Base-by-base conservation (phyloP, 1,140 invertebrate species). In the Nasonia longicornis region DNA sequence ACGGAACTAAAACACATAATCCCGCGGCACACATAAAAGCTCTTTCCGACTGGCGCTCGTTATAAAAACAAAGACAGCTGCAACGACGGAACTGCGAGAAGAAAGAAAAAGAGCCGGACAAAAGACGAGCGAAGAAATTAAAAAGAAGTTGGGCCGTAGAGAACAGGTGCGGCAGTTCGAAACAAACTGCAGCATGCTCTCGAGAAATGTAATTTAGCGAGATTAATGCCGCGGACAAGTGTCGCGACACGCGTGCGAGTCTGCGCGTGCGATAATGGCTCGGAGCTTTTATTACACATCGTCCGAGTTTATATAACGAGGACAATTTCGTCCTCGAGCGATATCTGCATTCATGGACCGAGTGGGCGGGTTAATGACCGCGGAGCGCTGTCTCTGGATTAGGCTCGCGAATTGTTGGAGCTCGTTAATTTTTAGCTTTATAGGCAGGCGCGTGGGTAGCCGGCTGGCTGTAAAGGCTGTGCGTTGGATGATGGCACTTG, bases 151-250 rank as follows among this genome's bases (percentile, higher is more conserved):
- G 66, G 26, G 10, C 66, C 66, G 29, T 67, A 29, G 14, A 67
- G 11, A 67, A 29, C 66, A 29, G 66, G 22, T 29, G 26, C 22
- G 31, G 22, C 66, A 26, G 66, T 16, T 58, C 66, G 66, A 31
- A 31, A 31, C 66, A 31, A 66, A 22, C 29, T 7, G 22, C 10
- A 31, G 7, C 7, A n/a, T n/a, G 64, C 45, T n/a, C 16, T 67
- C 2, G 66, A 67, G 66, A 67, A 29, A 71, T 29, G 73, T 75
- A 75, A 75, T 75, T 58, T 63, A 8, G 48, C 52, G 73, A 75
- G 45, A 75, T 63, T 75, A 58, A 63, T 35, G 29, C 11, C 22
- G 31, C 52, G 73, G 35, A 35, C 69, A 38, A 70, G 35, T 70
- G 69, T 69, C 16, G 31, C 69, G 11, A 58, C 31, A 35, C 6